phyloP scores from a whole-genome alignment of 2,797 vertebrate genomes.

The Pteropus rufus region DNA sequence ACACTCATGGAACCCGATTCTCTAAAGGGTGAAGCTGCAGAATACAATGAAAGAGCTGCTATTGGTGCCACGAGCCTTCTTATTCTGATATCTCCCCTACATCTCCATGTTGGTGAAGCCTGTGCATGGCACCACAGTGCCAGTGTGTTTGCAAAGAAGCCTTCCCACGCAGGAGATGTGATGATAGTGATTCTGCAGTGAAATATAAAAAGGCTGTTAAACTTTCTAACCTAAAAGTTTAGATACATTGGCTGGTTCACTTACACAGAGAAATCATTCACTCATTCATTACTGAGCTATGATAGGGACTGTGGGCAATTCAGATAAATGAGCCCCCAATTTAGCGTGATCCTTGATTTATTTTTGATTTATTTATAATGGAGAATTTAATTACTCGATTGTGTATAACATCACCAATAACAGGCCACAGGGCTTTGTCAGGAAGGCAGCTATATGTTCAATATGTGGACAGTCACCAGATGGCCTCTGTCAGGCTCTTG shows the following conservation, averaged over 20 bases:
- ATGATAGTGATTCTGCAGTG: neutral
- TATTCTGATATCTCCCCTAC: neutral
- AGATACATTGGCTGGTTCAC: neutral
- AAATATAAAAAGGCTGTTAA: neutral
- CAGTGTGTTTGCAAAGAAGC: neutral
- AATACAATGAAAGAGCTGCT: neutral
- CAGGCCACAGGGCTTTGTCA: neutral
- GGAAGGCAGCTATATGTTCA: neutral
- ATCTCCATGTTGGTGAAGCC: neutral
- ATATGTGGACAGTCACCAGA: neutral
- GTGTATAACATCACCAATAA: neutral
- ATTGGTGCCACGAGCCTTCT: neutral
- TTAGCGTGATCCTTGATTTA: neutral
- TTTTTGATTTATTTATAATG: neutral
- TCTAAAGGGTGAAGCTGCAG: neutral
- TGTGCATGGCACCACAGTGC: accelerated
- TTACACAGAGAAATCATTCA: neutral
- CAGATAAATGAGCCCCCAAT: neutral
- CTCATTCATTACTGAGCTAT: neutral
- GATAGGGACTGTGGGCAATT: neutral
- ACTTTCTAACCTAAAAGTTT: neutral
- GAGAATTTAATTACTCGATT: neutral
- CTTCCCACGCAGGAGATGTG: neutral
- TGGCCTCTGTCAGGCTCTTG: neutral
- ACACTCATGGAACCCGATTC: neutral